Evolutionary conservation across 2,113 vertebrate genomes (phyloP).

Genomic region (Speoplatyrhinus poulsoni): DNA sequence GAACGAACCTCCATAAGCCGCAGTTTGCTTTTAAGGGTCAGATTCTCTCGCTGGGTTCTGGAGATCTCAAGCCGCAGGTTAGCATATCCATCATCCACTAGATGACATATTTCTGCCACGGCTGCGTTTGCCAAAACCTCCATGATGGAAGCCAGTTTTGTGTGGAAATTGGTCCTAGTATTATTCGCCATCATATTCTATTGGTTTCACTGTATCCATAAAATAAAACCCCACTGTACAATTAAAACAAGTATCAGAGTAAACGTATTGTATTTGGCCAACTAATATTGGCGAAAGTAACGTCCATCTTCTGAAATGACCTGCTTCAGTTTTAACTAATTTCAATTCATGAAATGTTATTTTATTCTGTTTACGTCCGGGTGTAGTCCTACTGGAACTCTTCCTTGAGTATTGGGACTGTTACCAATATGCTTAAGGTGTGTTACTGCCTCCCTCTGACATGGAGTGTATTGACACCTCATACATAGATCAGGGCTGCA

Average conservation of each 20-base stretch:
- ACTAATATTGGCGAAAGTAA: background rate
- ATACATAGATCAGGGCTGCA: too few relatives aligned
- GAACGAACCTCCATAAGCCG: slow-evolving; percentile 22
- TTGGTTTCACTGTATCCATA: background rate
- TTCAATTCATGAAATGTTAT: background rate
- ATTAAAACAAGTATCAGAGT: background rate
- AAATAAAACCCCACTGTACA: background rate
- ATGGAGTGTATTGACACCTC: too few relatives aligned
- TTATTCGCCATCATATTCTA: slow-evolving; percentile 11
- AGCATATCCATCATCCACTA: slow-evolving; percentile 38
- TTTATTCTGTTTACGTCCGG: slow-evolving; percentile 3
- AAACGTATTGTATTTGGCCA: background rate
- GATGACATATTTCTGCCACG: slow-evolving; percentile 44
- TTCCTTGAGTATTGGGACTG: too few relatives aligned
- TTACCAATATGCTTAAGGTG: too few relatives aligned
- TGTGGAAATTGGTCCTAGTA: slow-evolving; percentile 16
- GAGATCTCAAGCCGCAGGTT: slow-evolving; percentile 39
- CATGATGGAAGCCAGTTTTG: slow-evolving; percentile 45
- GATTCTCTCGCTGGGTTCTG: slow-evolving; percentile 37
- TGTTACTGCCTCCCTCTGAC: too few relatives aligned
- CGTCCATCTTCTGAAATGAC: background rate
- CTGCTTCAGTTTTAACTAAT: background rate
- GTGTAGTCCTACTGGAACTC: background rate
- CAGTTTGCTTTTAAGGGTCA: slow-evolving; percentile 30
- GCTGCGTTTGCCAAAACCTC: slow-evolving; percentile 46